Evolutionary conservation across 2,797 vertebrate species (phyloP), one percentile per base, ranked within the genome.

Genomic region (Ptychobarbus kaznakovi): DNA sequence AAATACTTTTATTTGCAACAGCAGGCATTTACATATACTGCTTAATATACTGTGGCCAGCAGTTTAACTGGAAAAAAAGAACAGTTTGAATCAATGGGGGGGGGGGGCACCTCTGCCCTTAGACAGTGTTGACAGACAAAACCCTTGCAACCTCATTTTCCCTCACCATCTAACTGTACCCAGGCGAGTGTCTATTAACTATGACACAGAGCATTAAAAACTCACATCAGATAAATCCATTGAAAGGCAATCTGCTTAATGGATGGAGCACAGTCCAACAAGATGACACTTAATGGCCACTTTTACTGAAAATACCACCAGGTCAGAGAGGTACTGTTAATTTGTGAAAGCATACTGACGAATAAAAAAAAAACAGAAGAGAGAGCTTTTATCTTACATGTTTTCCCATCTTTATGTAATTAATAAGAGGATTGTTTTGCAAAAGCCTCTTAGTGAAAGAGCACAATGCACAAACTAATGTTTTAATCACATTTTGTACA

Each of bases 401-500:
- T 20, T 77, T 44, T 83, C 25, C 66, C 56, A 73, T 77, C 28
- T 81, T 63, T 79, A 40, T 70, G 38, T 87, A 72, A 72, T 83
- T 81, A 70, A 46, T 44, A 85, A 78, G 35, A 51, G n/a, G 68
- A 40, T 63, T 81, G 40, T n/a, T 83, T 72, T 66, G 38, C 69
- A 77, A 86, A 89, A 75, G 65, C 83, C 35, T 74, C 66, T 61
- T 49, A 80, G 78, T 68, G 79, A 42, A 83, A 89, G n/a, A 83
- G 81, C 58, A 79, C 58, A 80, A 85, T 81, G 79, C 83, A 87
- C 84, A 89, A 85, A 85, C 76, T 65, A 76, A 75, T 76, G 51
- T 86, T 89, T 90, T 88, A 87, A 88, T 90, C 72, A 80, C 53
- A 88, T 74, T 88, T 86, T 86, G 51, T 81, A 87, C 81, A 77